phyloP scores from a whole-genome alignment of 1,140 invertebrate species.

The Drosophila varians region DNA sequence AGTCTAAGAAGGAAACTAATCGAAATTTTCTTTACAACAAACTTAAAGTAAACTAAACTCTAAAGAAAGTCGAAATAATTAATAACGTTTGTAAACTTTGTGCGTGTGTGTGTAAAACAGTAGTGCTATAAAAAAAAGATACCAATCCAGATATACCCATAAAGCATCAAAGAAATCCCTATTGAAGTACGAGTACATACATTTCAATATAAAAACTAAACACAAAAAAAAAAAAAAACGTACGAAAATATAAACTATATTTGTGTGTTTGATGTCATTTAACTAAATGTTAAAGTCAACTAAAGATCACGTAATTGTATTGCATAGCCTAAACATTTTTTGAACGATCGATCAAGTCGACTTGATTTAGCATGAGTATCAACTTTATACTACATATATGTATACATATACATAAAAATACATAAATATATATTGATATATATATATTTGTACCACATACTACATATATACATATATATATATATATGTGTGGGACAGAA shows the following conservation, averaged over 20 bases:
- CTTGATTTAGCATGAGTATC: conserved; percentile 58
- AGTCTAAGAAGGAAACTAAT: conserved; percentile 54
- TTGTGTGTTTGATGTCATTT: conserved; percentile 76
- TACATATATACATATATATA: conserved; percentile 4
- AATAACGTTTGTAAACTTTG: conserved; percentile 54
- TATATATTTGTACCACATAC: neutral
- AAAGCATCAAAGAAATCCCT: conserved; percentile 45
- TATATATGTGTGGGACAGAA: conserved; percentile 11
- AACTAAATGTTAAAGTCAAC: conserved; percentile 69
- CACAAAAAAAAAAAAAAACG: conserved; percentile 8
- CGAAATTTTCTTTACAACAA: conserved; percentile 51
- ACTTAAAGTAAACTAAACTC: conserved; percentile 23
- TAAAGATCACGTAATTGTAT: conserved; percentile 48
- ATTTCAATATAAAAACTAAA: conserved; percentile 16
- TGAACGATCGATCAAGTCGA: conserved; percentile 37
- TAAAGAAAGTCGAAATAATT: conserved; percentile 12
- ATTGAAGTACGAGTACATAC: conserved; percentile 57
- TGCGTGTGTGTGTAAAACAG: conserved; percentile 56
- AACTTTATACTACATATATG: conserved; percentile 42
- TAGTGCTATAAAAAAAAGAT: conserved; percentile 34
- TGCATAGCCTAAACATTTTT: conserved; percentile 60
- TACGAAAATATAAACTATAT: conserved; percentile 47
- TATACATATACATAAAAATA: conserved; percentile 17
- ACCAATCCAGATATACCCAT: conserved; percentile 49
- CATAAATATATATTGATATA: too few species aligned